phyloP scores from a whole-genome alignment of 2,888 invertebrate species.

The Clepsis dumicolana region DNA sequence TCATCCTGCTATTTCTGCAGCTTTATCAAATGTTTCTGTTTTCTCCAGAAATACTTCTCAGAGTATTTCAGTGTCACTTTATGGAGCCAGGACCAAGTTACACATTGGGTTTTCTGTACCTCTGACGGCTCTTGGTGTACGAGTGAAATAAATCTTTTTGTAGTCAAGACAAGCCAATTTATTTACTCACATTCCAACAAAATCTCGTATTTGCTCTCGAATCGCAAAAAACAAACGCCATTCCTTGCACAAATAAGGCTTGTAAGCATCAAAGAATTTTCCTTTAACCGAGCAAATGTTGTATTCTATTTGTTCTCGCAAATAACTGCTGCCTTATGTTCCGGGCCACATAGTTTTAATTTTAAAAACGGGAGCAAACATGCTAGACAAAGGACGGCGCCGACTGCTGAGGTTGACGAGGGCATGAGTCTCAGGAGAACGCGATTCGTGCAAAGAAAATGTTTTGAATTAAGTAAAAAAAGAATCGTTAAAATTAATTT shows the following conservation, averaged over 20 bases:
- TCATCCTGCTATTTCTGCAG: neutral
- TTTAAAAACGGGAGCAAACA: conserved; percentile 83
- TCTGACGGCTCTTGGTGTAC: neutral
- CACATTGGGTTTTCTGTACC: conserved; percentile 46
- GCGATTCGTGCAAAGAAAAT: conserved; percentile 30
- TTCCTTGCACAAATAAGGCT: neutral
- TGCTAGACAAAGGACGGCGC: conserved; percentile 77
- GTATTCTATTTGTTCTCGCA: conserved; percentile 8
- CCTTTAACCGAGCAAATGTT: neutral
- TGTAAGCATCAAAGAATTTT: conserved; percentile 11
- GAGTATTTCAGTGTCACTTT: conserved; percentile 47
- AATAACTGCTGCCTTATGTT: conserved; percentile 60
- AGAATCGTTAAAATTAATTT: no score
- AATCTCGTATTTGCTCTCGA: neutral
- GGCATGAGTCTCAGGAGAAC: conserved; percentile 39
- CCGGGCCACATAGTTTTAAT: conserved; percentile 83
- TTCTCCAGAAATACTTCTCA: conserved; percentile 3
- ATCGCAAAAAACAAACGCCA: neutral
- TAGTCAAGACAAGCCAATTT: no score
- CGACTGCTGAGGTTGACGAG: conserved; percentile 47
- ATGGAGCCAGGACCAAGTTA: conserved; percentile 60
- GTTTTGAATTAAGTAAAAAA: no score
- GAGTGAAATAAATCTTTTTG: no score
- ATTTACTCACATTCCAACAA: neutral
- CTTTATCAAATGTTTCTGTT: conserved; percentile 5